Evolutionary conservation across 2,888 invertebrate species (phyloP).

Genomic region (Tachina lurida): DNA sequence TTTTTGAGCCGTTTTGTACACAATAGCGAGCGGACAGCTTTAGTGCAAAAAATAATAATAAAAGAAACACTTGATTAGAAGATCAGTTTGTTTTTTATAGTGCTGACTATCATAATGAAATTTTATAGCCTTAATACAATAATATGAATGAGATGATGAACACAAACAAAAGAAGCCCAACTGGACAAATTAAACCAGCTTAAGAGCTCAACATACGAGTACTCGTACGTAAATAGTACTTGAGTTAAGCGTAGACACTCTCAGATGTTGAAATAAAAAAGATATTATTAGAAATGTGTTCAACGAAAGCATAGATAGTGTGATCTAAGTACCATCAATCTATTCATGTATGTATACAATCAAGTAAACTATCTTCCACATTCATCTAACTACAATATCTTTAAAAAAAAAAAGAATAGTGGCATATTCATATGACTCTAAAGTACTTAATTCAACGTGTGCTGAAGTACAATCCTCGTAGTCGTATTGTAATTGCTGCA

Average conservation of each 20-base stretch:
- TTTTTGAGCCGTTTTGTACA: not conserved
- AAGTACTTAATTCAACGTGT: constrained; percentile 55
- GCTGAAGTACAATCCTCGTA: constrained; percentile 42
- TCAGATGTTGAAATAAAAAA: constrained; percentile 27
- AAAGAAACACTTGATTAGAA: constrained; percentile 59
- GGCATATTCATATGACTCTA: constrained; percentile 46
- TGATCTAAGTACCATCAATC: constrained; percentile 32
- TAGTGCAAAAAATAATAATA: not conserved
- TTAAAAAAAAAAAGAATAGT: constrained; percentile 39
- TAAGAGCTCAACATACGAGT: not conserved
- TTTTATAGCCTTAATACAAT: constrained; percentile 57
- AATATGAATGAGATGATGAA: constrained; percentile 34
- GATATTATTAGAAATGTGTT: constrained; percentile 48
- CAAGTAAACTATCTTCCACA: constrained; percentile 1
- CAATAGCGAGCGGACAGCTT: not conserved
- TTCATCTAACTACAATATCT: constrained; percentile 27
- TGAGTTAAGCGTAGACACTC: constrained; percentile 16
- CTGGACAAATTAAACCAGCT: constrained; percentile 10
- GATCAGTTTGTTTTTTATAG: constrained; percentile 21
- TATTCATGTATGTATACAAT: constrained; percentile 32
- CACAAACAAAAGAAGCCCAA: not conserved
- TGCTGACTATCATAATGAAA: constrained; percentile 53
- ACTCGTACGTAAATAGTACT: not conserved
- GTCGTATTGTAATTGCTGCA: constrained; percentile 44
- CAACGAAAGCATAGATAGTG: constrained; percentile 19